phyloP scores from a whole-genome alignment of 2,888 invertebrate genomes.

The Malachius bipustulatus region DNA sequence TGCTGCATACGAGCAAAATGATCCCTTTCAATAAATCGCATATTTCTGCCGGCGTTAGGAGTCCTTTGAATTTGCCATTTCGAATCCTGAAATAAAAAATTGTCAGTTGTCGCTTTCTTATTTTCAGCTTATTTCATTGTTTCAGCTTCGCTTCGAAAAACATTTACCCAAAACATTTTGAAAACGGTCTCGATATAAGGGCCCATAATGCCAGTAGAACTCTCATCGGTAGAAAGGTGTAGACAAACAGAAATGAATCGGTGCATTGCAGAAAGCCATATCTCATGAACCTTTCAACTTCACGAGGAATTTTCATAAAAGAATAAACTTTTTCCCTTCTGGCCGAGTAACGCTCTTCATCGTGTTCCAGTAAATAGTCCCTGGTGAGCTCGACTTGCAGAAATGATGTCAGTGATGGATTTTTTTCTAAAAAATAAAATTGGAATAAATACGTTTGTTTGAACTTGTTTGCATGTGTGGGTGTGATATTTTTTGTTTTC shows the following conservation, averaged over 20 bases:
- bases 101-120: slow-evolving; percentile 5
- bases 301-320: slow-evolving; percentile 88
- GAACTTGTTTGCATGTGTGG: too few species aligned
- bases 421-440: slow-evolving; percentile 27
- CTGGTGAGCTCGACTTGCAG: slow-evolving; percentile 79
- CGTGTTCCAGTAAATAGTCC: slow-evolving; percentile 88
- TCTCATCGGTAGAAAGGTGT: slow-evolving; percentile 91
- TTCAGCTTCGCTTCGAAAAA: neutral
- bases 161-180: slow-evolving; percentile 59
- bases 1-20: slow-evolving; percentile 70
- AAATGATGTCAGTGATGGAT: slow-evolving; percentile 50
- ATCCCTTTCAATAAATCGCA: slow-evolving; percentile 94
- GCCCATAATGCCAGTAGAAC: slow-evolving; percentile 80
- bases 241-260: slow-evolving; percentile 94
- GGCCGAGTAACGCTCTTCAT: slow-evolving; percentile 88
- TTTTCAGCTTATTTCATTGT: neutral
- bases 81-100: slow-evolving; percentile 23
- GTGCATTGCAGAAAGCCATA: slow-evolving; percentile 94
- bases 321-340: slow-evolving; percentile 92
- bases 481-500: too few species aligned
- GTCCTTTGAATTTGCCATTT: slow-evolving; percentile 40
- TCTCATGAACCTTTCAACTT: slow-evolving; percentile 83
- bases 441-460: too few species aligned
- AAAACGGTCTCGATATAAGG: slow-evolving; percentile 59
- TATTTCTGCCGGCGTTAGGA: slow-evolving; percentile 78